Evolutionary conservation across 2,113 vertebrate species (phyloP), one percentile per base, ranked within the genome.

Genomic region (Sisor rabdophorus): DNA sequence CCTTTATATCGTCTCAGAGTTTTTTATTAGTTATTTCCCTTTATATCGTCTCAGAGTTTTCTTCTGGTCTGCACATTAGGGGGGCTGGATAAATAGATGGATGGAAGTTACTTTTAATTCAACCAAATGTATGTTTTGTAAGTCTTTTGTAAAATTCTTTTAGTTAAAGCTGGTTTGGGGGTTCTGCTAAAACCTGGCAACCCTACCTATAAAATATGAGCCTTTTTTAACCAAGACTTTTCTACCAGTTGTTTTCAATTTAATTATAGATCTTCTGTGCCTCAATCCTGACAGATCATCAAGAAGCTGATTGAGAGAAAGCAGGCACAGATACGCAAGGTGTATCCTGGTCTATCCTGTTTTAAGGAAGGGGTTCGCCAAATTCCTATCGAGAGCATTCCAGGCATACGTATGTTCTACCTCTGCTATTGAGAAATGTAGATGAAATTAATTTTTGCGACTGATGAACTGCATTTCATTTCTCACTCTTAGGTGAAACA

Each of bases 281-380:
- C 48, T 60, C 26, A 71, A n/a, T 6, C 61, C 52, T 74, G 10
- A 68, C 89, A 99, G 97, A 99, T 99, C 75, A 99, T 99, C 84
- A 99, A 99, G 87, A 99, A 99, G 87, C 90, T 99, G 86, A 99
- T 99, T 30, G 97, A 99, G 91, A 92, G 97, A 81, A 99, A 98
- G 81, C 97, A 99, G 91, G 94, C 95, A 76, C 97, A 99, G 88
- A 99, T 99, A 86, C 91, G 95, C 77, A 99, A 98, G 86, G 96
- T 99, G 82, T 99, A 99, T 78, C 97, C 97, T 11, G 97, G 97
- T n/a, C 94, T 99, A 82, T 96, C 96, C 59, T 99, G 96, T 88
- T 99, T 99, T 90, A 99, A 97, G 89, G 97, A 99, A 73, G 97
- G 97, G 86, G 96, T 99, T 73, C 94, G 95, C 63, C 97, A 99